These are phyloP conservation scores for Menura novaehollandiae DNA, from an alignment of 2,113 vertebrate species.

Conservation along the genomic window DNA sequence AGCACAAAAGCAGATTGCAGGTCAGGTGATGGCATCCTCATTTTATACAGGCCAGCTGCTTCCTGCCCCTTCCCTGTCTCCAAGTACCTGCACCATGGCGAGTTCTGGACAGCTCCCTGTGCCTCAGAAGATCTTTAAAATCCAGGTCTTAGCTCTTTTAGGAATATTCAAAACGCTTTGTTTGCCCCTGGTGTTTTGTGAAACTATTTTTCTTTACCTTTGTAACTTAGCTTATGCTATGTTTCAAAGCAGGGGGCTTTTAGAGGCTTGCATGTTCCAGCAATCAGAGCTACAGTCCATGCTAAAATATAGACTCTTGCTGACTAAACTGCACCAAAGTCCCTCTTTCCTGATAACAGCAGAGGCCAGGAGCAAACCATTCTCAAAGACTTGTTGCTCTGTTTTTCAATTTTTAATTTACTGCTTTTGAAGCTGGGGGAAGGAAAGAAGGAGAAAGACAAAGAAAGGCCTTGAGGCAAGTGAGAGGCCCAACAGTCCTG, in stretches of 20 bases:
- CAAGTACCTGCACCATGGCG: not conserved
- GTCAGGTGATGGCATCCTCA: not conserved
- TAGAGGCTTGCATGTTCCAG: conserved; percentile 16
- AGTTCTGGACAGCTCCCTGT: not conserved
- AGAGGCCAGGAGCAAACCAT: conserved; percentile 3
- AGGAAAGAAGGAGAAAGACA: not conserved
- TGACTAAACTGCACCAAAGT: conserved; percentile 24
- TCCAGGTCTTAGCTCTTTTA: not conserved
- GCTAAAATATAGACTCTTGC: conserved; percentile 12
- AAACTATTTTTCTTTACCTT: conserved; percentile 48
- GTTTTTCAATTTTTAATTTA: conserved; percentile 26
- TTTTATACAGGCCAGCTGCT: not conserved
- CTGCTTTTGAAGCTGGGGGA: conserved; percentile 30
- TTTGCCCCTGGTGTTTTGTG: not conserved
- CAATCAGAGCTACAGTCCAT: not conserved
- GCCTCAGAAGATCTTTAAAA: not conserved
- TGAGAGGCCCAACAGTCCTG: not conserved
- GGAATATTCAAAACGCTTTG: not conserved
- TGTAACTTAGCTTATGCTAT: not conserved
- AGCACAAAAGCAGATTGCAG: not conserved
- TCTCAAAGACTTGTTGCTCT: conserved; percentile 29
- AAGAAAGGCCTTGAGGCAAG: conserved; percentile 33
- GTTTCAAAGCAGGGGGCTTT: not conserved
- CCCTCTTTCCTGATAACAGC: conserved; percentile 14
- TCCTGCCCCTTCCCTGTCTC: not conserved